These are phyloP conservation scores for Oscheius sp. DNA, from an alignment of 1,140 invertebrate species.

Conservation along the genomic window DNA sequence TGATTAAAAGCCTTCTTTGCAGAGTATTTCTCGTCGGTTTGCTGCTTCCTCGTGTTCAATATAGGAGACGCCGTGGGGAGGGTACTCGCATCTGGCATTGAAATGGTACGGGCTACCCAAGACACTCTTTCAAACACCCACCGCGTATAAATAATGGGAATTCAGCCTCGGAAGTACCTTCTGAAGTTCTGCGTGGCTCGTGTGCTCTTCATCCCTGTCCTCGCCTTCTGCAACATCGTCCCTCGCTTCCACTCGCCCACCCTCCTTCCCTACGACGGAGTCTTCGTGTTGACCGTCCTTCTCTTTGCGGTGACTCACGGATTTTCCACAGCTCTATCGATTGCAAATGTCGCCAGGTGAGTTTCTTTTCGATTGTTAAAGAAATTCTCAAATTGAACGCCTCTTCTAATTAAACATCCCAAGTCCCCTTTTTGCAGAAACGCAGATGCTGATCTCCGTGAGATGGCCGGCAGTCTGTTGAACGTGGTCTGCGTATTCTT, in stretches of 20 bases:
- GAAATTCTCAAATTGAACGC: too few relatives aligned
- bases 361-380: not conserved
- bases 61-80: slow-evolving; percentile 23
- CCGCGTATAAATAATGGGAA: not conserved
- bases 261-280: slow-evolving; percentile 25
- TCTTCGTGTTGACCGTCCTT: slow-evolving; percentile 26
- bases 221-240: slow-evolving; percentile 25
- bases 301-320: slow-evolving; percentile 22
- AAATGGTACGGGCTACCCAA: not conserved
- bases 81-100: not conserved
- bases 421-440: not conserved
- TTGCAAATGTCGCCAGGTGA: not conserved
- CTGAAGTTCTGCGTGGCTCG: not conserved
- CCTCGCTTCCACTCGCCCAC: slow-evolving; percentile 18
- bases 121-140: not conserved
- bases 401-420: not conserved
- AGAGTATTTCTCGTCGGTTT: slow-evolving; percentile 32
- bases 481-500: slow-evolving; percentile 12
- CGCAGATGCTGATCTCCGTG: not conserved
- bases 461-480: slow-evolving; percentile 14
- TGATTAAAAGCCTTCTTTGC: not conserved
- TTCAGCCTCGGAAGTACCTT: slow-evolving; percentile 18
- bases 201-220: slow-evolving; percentile 20
- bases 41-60: slow-evolving; percentile 37
- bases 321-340: slow-evolving; percentile 6